Evolutionary conservation across 2,113 vertebrate species (phyloP).

Genomic region (Saimiri boliviensis): DNA sequence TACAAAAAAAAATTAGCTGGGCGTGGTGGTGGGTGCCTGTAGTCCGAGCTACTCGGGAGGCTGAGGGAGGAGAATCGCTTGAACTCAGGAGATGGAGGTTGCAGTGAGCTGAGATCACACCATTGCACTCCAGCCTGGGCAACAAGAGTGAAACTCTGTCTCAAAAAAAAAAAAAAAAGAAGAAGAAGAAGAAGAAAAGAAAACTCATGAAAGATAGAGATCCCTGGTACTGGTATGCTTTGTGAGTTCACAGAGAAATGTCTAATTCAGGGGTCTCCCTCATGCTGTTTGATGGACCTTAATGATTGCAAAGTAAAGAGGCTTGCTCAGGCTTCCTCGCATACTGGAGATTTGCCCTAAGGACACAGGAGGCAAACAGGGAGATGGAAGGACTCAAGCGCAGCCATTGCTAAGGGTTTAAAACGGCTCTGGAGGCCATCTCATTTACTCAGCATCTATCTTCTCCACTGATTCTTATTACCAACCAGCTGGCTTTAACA

Average conservation of each 20-base stretch:
- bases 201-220: too few species aligned
- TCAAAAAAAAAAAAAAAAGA: too few species aligned
- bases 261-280: background rate
- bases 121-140: too few species aligned
- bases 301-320: background rate
- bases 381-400: background rate
- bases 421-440: background rate
- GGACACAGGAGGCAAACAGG: background rate
- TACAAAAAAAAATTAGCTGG: too few species aligned
- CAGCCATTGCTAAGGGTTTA: background rate
- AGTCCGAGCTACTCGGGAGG: too few species aligned
- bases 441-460: accelerated
- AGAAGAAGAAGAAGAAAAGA: background rate
- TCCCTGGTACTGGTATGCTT: background rate
- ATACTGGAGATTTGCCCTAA: accelerated
- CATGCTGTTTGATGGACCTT: background rate
- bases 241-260: background rate
- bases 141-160: too few species aligned
- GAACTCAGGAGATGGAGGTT: too few species aligned
- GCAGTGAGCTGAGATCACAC: too few species aligned
- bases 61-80: too few species aligned
- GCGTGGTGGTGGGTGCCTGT: too few species aligned
- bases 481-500: background rate
- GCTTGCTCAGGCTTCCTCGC: background rate
- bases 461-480: background rate